Base-by-base conservation (phyloP, 2,888 invertebrate species). In the Tachina lurida region DNA sequence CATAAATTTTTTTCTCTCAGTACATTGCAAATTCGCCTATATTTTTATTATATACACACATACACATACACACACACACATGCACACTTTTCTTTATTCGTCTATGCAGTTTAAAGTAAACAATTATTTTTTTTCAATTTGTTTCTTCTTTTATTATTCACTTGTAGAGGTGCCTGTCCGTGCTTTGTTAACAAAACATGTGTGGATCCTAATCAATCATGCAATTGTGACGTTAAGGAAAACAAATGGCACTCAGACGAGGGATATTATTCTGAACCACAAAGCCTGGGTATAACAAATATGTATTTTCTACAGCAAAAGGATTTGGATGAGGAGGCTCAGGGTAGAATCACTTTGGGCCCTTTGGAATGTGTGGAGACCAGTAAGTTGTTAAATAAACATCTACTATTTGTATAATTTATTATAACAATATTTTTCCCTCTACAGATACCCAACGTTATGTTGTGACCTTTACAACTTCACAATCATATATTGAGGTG, bases 361-460 rank as follows among this genome's bases (percentile, higher is more conserved):
- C 97, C 98, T 1, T 93, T 98, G 88, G 97, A 97, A 93, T 98
- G 98, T 93, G 97, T 98, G 76, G 98, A 98, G 94, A 98, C 98
- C 81, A 97, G 98, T 98, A 93, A 94, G 96, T 94, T 83, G 3
- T 56, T 13, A 41, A 60, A 47, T 8, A 65, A 56, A 49, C 31
- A 56, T 63, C 68, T n/a, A 22, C 63, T 54, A 54, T 73, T 73
- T 80, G 39, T 45, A 60, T 45, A 39, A 39, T 10, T 10, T 41
- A 41, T 22, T 5, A 17, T 12, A 13, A 43, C 0, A 41, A 12
- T n/a, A 45, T n/a, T 39, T 13, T 12, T 74, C 5, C 17, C 31
- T 8, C 19, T 58, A 12, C 87, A 97, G 98, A 98, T 92, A 97
- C 97, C 2, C 97, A 97, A 92, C 95, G 97, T 88, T 97, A 97